Percentiles rank a stretch among this genome's conserved stretches.
Conservation (phyloP, 2,113 vertebrate species). For the Aptenodytes forsteri region DNA sequence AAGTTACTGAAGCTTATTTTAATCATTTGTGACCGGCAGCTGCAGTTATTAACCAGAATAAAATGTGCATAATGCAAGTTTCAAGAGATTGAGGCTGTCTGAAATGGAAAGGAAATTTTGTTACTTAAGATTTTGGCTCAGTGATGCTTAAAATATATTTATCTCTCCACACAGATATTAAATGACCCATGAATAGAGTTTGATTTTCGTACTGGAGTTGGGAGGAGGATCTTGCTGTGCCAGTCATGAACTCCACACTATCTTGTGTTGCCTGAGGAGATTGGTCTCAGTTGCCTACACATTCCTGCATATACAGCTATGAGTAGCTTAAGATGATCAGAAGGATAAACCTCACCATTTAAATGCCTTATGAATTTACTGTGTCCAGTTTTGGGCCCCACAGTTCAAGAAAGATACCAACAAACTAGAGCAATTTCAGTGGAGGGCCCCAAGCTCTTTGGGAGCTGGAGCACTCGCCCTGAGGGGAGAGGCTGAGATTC, state of each 20-base stretch:
- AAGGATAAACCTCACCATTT: neutral
- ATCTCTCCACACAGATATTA: constrained; percentile 52
- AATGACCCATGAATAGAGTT: constrained; percentile 7
- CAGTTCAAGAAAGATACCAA: neutral
- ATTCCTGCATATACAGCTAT: neutral
- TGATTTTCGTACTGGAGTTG: neutral
- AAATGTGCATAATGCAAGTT: neutral
- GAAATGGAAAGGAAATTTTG: constrained; percentile 2
- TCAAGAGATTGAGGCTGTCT: neutral
- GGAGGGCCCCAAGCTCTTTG: neutral
- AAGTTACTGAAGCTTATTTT: constrained; percentile 45
- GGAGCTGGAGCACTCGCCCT: neutral
- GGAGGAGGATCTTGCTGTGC: neutral
- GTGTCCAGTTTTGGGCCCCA: neutral
- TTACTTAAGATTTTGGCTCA: constrained; percentile 31
- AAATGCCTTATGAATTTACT: neutral
- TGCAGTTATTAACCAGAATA: constrained; percentile 37
- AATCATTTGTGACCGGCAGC: constrained; percentile 1
- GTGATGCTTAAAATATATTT: constrained; percentile 56
- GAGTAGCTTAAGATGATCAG: neutral
- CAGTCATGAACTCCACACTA: neutral
- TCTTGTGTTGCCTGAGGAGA: neutral
- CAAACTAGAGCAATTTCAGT: neutral
- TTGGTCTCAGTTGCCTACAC: neutral
- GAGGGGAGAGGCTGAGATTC: neutral